Conservation (phyloP, 2,113 vertebrate species). For the Taurulus bubalis region DNA sequence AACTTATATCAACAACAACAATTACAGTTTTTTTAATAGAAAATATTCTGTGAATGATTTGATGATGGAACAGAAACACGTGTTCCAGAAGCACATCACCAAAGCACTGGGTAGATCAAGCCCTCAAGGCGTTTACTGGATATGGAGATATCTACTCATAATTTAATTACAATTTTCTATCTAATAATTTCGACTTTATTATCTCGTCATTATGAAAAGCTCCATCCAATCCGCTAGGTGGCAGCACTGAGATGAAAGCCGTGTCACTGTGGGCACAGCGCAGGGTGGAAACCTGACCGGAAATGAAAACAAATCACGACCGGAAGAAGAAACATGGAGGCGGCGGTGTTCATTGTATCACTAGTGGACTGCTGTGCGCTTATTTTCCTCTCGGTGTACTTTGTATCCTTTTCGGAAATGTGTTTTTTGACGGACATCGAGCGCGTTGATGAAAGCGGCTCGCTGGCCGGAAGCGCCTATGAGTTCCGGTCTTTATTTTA, state of each 20-base stretch:
- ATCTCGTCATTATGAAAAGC: too few relatives aligned
- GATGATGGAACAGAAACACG: too few relatives aligned
- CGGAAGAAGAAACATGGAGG: slow-evolving; percentile 88
- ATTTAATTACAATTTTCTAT: too few relatives aligned
- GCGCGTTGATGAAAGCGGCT: not conserved
- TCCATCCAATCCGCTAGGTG: slow-evolving; percentile 30
- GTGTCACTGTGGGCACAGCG: rapidly evolving
- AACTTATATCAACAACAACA: too few relatives aligned
- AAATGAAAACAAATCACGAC: not conserved
- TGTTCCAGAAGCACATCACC: too few relatives aligned
- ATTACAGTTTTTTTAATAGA: too few relatives aligned
- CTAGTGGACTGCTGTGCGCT: slow-evolving; percentile 94
- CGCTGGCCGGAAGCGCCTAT: rapidly evolving
- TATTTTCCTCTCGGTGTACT: slow-evolving; percentile 96
- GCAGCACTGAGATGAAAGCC: not conserved
- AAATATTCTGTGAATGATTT: too few relatives aligned
- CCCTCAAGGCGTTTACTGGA: too few relatives aligned
- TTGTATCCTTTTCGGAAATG: slow-evolving; percentile 89
- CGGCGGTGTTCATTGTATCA: slow-evolving; percentile 92
- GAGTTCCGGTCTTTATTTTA: not conserved
- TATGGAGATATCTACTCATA: too few relatives aligned
- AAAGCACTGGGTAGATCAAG: too few relatives aligned
- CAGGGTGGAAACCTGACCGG: not conserved
- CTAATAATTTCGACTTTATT: too few relatives aligned
- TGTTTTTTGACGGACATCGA: not conserved